Evolutionary conservation across 2,888 invertebrate genomes (phyloP), one percentile per base, ranked within the genome.

Genomic region (Pherbina coryleti): DNA sequence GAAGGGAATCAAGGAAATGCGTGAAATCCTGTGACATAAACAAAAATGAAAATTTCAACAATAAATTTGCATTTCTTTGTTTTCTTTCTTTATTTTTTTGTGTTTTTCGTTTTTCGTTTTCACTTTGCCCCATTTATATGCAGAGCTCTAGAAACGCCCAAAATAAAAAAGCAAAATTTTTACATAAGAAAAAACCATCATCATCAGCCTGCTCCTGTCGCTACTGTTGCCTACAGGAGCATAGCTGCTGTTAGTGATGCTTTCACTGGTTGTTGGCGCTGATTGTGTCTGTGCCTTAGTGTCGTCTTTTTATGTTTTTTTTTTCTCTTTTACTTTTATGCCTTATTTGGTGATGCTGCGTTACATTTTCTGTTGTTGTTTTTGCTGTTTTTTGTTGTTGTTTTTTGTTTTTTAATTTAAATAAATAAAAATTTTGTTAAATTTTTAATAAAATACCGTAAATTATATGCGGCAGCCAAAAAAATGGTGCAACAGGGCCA

Each of bases 31-130:
- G 73, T 64, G 73, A 74, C 73, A 74, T 51, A 74, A 74, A 74
- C 73, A 74, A 74, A 74, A 69, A 78, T 73, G 67, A 79, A 75
- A 75, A 72, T 79, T 79, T 77, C 49, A 78, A 75, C 75, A 77
- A 79, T 76, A 79, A 78, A 79, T 79, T 79, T 79, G 73, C 79
- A 79, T 79, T 78, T 77, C 73, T 73, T 70, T 51, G 19, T 28
- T 69, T 22, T 25, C 37, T 37, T 31, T 22, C 28, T 51, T 2
- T 70, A 9, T 44, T 67, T 71, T n/a, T 44, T 44, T 66, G 17
- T n/a, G 37, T 49, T 37, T 44, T 66, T 37, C 22, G 37, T 49
- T 37, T 44, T 66, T 37, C 19, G 44, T 55, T 5, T 37, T 69
- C n/a, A 64, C 31, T 11, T 55, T 53, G 25, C 31, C 19, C 28